Evolutionary conservation across 2,797 vertebrate species (phyloP), one percentile per base, ranked within the genome.

Genomic region (Arctocebus calabarensis): DNA sequence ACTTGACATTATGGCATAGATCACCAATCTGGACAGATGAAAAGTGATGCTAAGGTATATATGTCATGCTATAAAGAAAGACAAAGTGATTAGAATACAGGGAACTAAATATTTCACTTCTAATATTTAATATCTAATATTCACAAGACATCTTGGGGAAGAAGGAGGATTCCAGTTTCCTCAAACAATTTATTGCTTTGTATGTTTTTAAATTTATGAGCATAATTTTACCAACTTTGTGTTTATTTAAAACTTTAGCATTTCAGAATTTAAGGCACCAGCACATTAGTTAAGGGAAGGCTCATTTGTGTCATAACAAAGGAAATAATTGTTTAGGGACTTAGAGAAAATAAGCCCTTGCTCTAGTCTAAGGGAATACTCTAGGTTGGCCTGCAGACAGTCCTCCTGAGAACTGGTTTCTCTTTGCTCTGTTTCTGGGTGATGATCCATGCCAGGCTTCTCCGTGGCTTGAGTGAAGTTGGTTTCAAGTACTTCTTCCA

Each of bases 11-110:
- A 55, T 62, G 29, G 4, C 64, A n/a, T n/a, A n/a, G 29, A 83
- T 78, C 96, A 92, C 84, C 95, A 88, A 22, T 74, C 73, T 81
- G 66, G 59, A 84, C 71, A 81, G 79, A 75, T 64, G 7, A 84
- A 55, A 68, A 57, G 9, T 5, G 81, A 78, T 70, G 4, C 10
- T 74, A 74, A 87, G 43, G 43, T 22, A 29, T 87, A 11, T 64
- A 75, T 84, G 34, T 6, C 13, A 40, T 4, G 3, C 70, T 43
- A 34, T 55, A 77, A 59, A 94, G 48, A 94, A 91, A 91, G 40
- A 75, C 22, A 81, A 57, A 90, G 3, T 70, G 27, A 43, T 77
- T 82, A 84, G 84, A 84, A 74, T 48, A 20, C 43, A 43, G 70
- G 9, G 13, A 94, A 37, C 40, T 88, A 57, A 87, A 73, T 59